Conservation (phyloP, 2,113 vertebrate species). For the Hystrix cristata region DNA sequence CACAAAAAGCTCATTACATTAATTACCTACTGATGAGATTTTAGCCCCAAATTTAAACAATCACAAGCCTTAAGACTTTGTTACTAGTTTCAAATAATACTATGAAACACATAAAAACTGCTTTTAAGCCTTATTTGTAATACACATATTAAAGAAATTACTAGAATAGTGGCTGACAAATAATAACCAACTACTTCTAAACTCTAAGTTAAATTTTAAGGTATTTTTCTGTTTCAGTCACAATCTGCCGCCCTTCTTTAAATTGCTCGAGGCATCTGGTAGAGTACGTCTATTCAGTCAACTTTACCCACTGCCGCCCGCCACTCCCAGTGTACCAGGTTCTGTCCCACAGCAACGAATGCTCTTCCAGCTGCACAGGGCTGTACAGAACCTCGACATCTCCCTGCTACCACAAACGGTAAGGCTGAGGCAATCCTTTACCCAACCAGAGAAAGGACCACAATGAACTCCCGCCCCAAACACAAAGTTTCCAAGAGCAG, state of each 20-base stretch:
- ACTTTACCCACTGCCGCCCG: not conserved
- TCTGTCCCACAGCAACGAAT: not conserved
- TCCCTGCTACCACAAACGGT: not conserved
- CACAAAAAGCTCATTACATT: not conserved
- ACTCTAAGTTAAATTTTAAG: not conserved
- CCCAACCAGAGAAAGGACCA: not conserved
- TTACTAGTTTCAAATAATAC: slow-evolving; percentile 5
- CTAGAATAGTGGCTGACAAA: not conserved
- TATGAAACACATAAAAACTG: slow-evolving; percentile 51
- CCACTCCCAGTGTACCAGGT: not conserved
- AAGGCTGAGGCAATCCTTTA: not conserved
- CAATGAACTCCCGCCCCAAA: not conserved
- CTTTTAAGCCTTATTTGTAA: slow-evolving; percentile 5
- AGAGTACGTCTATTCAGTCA: not conserved
- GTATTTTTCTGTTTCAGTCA: slow-evolving; percentile 3
- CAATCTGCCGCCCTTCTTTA: not conserved
- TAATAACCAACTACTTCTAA: slow-evolving; percentile 16
- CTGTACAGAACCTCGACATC: not conserved
- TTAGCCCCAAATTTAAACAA: not conserved
- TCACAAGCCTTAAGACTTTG: not conserved
- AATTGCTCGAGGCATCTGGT: not conserved
- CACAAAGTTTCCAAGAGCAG: not conserved
- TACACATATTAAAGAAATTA: not conserved
- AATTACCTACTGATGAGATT: not conserved
- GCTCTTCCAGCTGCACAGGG: not conserved